phyloP scores from a whole-genome alignment of 37 sponge, comb jelly and placozoan species.

The Beroe forskalii region DNA sequence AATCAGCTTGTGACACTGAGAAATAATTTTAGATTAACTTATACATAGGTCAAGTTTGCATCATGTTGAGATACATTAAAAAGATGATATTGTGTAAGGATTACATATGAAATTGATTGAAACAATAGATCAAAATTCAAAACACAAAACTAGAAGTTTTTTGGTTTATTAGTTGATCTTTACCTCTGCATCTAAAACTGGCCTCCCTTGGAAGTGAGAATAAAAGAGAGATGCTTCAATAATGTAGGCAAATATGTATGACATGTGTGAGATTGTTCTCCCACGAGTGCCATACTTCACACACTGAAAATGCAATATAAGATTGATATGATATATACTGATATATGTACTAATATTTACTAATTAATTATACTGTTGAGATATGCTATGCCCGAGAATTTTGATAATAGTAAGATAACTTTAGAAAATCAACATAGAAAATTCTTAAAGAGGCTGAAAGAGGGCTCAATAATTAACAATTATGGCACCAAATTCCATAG shows the following conservation, averaged over 20 bases:
- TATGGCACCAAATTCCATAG: not conserved
- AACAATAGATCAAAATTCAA: no score
- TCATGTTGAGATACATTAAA: no score
- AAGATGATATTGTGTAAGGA: no score
- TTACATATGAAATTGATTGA: no score
- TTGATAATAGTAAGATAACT: no score
- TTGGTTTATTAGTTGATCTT: not conserved
- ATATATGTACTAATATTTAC: not conserved
- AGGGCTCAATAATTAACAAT: not conserved
- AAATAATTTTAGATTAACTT: not conserved
- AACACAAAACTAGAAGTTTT: no score
- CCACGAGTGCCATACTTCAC: not conserved
- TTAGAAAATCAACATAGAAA: no score
- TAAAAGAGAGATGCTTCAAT: not conserved
- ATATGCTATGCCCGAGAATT: no score
- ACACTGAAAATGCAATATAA: not conserved
- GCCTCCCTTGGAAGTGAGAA: not conserved
- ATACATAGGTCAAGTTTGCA: not conserved
- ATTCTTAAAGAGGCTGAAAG: not conserved
- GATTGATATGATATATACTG: not conserved
- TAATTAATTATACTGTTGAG: no score
- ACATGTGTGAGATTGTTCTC: conserved; percentile 12
- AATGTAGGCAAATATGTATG: not conserved
- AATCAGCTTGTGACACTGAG: conserved; percentile 34
- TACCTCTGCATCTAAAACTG: not conserved